Conservation (phyloP, 1,140 invertebrate genomes). For the Drosophila yakuba region DNA sequence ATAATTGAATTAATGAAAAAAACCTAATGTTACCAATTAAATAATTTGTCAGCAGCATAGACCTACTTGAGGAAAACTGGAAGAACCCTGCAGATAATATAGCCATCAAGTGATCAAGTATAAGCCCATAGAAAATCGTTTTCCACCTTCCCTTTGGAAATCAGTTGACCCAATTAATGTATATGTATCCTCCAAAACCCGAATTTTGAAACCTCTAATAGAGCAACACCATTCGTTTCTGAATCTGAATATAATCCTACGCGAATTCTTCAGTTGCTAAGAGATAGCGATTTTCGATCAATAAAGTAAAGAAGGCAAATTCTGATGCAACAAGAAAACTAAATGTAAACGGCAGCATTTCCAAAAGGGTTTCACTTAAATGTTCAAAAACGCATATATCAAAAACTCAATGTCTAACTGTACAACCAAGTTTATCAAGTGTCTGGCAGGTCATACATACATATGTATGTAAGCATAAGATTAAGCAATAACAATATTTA, state of each 20-base stretch:
- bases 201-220: too few species aligned
- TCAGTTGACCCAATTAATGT: neutral
- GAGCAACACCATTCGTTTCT: too few species aligned
- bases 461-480: slow-evolving; percentile 30
- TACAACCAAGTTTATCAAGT: slow-evolving; percentile 32
- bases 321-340: slow-evolving; percentile 29
- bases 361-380: slow-evolving; percentile 72
- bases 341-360: slow-evolving; percentile 72
- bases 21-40: neutral
- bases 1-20: neutral
- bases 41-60: neutral
- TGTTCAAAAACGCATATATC: slow-evolving; percentile 64
- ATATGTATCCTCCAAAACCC: too few species aligned
- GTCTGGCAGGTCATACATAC: slow-evolving; percentile 31
- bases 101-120: too few species aligned
- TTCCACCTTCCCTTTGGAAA: slow-evolving; percentile 5
- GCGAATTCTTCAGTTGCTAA: slow-evolving; percentile 6
- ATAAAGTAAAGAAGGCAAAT: slow-evolving; percentile 10
- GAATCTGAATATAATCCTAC: neutral
- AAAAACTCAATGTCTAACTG: slow-evolving; percentile 54
- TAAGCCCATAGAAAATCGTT: neutral
- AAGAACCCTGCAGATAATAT: neutral
- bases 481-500: slow-evolving; percentile 10
- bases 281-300: neutral
- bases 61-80: too few species aligned